phyloP scores from a whole-genome alignment of 2,797 vertebrate genomes.

The Hydrocynus forskahlii region DNA sequence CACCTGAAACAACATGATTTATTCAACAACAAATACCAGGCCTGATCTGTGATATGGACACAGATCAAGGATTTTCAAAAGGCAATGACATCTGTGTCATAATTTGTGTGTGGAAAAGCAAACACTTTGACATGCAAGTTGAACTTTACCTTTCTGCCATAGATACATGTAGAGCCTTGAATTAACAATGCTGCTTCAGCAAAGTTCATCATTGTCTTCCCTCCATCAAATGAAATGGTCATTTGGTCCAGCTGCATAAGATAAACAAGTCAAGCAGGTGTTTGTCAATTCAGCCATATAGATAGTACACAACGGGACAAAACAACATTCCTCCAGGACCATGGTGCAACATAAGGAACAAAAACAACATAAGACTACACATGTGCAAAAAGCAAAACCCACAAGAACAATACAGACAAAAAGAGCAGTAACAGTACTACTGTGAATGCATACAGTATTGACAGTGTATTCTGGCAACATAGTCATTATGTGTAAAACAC shows the following conservation, averaged over 20 bases:
- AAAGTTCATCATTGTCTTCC: constrained; percentile 91
- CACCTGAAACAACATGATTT: constrained; percentile 76
- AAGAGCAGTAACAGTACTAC: too few species aligned
- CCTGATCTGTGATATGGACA: neutral
- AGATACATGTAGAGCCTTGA: constrained; percentile 91
- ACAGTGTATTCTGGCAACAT: too few species aligned
- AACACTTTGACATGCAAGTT: neutral
- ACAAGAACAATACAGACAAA: too few species aligned
- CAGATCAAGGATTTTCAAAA: neutral
- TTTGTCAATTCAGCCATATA: too few species aligned
- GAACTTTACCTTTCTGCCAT: constrained; percentile 89
- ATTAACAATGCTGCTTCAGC: constrained; percentile 90
- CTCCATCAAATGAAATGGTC: constrained; percentile 90
- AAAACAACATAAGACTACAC: too few species aligned
- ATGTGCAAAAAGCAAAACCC: too few species aligned
- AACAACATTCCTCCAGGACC: too few species aligned
- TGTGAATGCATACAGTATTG: too few species aligned
- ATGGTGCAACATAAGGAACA: too few species aligned
- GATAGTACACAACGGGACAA: too few species aligned
- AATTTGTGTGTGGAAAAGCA: neutral
- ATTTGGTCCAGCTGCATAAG: constrained; percentile 86
- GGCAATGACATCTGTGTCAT: neutral
- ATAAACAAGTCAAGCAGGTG: neutral
- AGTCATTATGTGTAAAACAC: too few species aligned
- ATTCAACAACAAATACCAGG: neutral